These are phyloP conservation scores for Telmatochromis sp. DNA, from an alignment of 2,113 vertebrate species.

Conservation along the genomic window DNA sequence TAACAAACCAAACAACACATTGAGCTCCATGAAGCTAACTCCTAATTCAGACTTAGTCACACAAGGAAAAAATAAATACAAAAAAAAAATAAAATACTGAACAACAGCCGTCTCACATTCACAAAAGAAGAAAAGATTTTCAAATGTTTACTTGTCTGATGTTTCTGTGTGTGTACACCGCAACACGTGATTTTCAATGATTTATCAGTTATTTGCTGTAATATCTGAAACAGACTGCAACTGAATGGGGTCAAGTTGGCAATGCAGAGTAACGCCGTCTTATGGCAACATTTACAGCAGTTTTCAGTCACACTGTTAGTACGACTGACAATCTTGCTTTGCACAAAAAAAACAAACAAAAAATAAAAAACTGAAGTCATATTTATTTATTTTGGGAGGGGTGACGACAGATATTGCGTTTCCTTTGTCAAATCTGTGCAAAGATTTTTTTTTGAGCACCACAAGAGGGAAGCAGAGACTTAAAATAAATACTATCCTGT, in stretches of 20 bases:
- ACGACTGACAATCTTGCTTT: not conserved
- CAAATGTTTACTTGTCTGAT: not conserved
- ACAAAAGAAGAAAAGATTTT: not conserved
- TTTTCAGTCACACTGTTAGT: not conserved
- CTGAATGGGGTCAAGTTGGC: not conserved
- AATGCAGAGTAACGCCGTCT: not conserved
- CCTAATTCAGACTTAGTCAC: not conserved
- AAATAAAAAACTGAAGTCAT: not conserved
- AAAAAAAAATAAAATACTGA: not conserved
- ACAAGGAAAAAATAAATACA: not conserved
- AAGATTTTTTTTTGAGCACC: not conserved
- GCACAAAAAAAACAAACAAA: fast-evolving
- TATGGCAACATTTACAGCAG: not conserved
- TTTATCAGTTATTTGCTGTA: not conserved
- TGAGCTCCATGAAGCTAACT: not conserved
- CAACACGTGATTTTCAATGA: not conserved
- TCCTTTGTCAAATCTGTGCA: not conserved
- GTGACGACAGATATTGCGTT: not conserved
- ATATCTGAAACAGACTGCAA: not conserved
- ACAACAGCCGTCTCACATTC: not conserved
- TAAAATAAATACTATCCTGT: not conserved
- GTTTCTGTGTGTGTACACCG: not conserved
- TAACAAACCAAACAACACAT: not conserved
- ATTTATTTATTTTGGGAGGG: not conserved
- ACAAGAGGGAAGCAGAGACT: conserved; percentile 13